Evolutionary conservation across 1,140 invertebrate species (phyloP), one percentile per base, ranked within the genome.

Genomic region (Drosophila tani): DNA sequence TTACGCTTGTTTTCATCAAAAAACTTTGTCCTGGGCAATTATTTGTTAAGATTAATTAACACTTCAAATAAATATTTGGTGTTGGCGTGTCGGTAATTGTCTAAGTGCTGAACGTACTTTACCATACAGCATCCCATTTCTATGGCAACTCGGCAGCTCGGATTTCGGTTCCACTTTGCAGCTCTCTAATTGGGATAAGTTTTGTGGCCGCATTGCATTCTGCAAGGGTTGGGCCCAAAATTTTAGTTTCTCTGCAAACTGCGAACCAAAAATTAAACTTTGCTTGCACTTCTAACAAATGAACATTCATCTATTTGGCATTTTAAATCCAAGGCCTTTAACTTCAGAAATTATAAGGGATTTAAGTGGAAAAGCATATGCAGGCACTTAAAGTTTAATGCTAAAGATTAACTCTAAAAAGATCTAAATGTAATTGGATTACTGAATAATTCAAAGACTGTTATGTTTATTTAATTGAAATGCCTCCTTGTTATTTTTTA

Each of bases 31-130:
- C 81, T 74, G 60, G 40, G 75, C 81, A 90, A 90, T 90, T 90
- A 90, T 90, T 91, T 91, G 82, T 80, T 70, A 85, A 80, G 86
- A 91, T 90, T 90, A 90, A 90, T 90, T 90, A 90, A 91, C 85
- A 90, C 85, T 90, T 90, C 81, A 71, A 85, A 91, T 85, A 91
- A 82, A 90, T 88, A 90, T 88, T 90, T 85, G 66, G 75, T 73
- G 75, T 64, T 76, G 79, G 66, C 62, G 71, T 68, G 41, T 66
- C 75, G 71, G 75, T 90, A 91, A 91, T 90, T 90, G 76, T 69
- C 75, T 68, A 75, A 85, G 70, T 79, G 77, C 60, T 21, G 43
- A 17, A 47, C 7, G 24, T 38, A 58, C 69, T 47, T 58, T 58
- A 11, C 69, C 45, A 49, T 59, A 59, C 41, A 38, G 3, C 29